These are phyloP conservation scores for Eira barbara DNA, from an alignment of 2,113 vertebrate genomes.

Conservation along the genomic window DNA sequence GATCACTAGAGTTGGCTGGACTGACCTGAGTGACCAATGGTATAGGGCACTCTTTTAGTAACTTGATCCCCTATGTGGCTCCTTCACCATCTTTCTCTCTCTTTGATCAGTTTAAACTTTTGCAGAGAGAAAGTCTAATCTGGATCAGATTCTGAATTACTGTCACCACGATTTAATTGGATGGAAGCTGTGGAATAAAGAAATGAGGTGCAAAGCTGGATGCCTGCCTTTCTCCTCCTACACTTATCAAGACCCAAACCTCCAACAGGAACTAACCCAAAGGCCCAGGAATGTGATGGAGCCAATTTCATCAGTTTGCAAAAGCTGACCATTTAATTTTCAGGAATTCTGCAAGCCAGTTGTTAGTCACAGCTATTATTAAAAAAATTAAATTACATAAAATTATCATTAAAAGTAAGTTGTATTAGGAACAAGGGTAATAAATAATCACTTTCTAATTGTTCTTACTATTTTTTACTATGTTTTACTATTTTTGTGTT, in stretches of 20 bases:
- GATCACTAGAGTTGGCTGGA: background rate
- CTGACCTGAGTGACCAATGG: background rate
- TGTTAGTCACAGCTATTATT: background rate
- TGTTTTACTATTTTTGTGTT: background rate
- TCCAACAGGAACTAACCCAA: background rate
- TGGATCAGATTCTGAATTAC: background rate
- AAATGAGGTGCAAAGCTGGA: background rate
- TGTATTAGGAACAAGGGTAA: constrained; percentile 4
- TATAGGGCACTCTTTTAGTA: background rate
- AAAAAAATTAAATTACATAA: constrained; percentile 38
- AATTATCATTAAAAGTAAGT: background rate
- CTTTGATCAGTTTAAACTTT: background rate
- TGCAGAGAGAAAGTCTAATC: background rate
- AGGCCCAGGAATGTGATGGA: background rate
- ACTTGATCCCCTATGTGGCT: background rate
- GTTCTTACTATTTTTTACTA: background rate
- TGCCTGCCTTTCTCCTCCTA: background rate
- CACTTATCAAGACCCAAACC: background rate
- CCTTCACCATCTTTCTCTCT: background rate
- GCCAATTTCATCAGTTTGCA: background rate
- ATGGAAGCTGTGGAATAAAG: background rate
- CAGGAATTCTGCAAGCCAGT: background rate
- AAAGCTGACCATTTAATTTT: background rate
- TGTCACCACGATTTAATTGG: background rate
- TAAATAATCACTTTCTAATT: background rate